phyloP scores from a whole-genome alignment of 2,113 vertebrate genomes.

The Cyprinodon brontotheroides region DNA sequence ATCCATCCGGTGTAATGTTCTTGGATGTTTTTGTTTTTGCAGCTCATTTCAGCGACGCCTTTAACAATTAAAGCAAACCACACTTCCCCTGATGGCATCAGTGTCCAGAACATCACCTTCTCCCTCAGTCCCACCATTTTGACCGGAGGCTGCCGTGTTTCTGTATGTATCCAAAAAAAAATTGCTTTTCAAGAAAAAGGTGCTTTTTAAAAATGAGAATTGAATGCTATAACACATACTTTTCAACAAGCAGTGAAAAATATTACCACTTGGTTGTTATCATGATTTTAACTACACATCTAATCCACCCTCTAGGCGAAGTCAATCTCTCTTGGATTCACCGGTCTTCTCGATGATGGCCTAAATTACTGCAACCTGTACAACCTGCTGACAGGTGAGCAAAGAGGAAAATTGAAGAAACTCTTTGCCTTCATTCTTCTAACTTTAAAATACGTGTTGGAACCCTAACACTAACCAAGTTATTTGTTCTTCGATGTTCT shows the following conservation, averaged over 20 bases:
- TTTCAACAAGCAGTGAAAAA: neutral
- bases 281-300: neutral
- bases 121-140: neutral
- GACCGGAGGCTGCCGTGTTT: conserved; percentile 27
- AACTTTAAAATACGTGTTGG: neutral
- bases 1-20: neutral
- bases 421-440: neutral
- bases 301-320: neutral
- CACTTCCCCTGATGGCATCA: conserved; percentile 21
- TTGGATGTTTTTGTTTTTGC: neutral
- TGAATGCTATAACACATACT: neutral
- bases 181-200: too few species aligned
- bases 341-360: conserved; percentile 59
- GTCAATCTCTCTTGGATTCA: conserved; percentile 29
- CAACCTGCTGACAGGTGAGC: conserved; percentile 33
- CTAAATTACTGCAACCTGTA: conserved; percentile 72
- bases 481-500: neutral
- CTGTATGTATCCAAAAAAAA: conserved; percentile 14
- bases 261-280: neutral
- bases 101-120: conserved; percentile 30
- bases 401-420: neutral
- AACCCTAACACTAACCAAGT: neutral
- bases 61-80: conserved; percentile 40
- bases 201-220: too few species aligned
- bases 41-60: conserved; percentile 38